Percentiles rank a stretch among this genome's conserved stretches.
phyloP scores from a whole-genome alignment of 2,797 vertebrate species.

The Octomys mimax region DNA sequence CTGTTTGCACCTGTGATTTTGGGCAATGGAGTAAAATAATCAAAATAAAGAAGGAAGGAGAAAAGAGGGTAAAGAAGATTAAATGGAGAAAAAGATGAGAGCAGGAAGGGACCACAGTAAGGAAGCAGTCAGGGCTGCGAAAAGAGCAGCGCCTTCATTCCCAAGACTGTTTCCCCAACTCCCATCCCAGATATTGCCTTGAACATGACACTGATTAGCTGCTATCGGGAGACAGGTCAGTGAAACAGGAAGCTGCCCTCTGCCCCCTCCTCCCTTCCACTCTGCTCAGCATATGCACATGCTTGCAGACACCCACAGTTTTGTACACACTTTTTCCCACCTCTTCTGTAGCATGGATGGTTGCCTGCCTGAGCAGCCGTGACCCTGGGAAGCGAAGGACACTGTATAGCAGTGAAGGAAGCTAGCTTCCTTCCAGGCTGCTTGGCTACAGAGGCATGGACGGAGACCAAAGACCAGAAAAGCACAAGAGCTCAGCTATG shows the following conservation, averaged over 20 bases:
- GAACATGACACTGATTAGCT: not conserved
- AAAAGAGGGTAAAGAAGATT: not conserved
- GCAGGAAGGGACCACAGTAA: too few species aligned
- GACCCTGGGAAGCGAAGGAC: not conserved
- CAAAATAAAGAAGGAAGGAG: not conserved
- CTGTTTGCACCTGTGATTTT: not conserved
- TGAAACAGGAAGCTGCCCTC: not conserved
- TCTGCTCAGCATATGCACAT: not conserved
- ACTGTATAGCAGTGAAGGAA: not conserved
- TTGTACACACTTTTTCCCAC: not conserved
- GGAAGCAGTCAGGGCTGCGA: not conserved
- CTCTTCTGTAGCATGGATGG: not conserved
- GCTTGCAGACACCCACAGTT: not conserved
- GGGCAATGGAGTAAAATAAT: not conserved
- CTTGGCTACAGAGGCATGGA: not conserved
- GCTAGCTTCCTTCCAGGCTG: too few species aligned
- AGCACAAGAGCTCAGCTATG: not conserved
- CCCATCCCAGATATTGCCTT: not conserved
- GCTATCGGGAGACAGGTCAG: not conserved
- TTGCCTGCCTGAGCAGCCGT: not conserved
- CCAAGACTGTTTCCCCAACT: accelerated
- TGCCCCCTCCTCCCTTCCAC: not conserved
- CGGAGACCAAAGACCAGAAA: not conserved
- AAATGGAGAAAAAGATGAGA: not conserved
- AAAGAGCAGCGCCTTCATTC: not conserved